Conservation (phyloP, 2,888 invertebrate genomes). For the Sinodicranocentrus sp. region DNA sequence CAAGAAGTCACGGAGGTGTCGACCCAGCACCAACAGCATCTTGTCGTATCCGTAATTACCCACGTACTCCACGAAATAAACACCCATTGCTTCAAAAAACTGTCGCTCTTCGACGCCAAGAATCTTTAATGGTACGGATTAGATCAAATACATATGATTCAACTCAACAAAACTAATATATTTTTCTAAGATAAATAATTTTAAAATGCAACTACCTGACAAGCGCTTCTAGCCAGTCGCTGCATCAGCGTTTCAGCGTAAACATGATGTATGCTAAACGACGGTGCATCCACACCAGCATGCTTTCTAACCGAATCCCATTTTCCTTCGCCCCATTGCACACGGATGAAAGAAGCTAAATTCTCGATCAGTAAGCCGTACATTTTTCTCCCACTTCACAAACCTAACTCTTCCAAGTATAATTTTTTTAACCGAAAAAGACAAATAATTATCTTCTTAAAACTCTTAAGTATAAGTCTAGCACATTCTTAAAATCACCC, state of each 20-base stretch:
- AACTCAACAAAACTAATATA: no score
- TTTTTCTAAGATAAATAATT: no score
- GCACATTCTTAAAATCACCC: no score
- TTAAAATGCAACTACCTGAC: no score
- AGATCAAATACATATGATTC: no score
- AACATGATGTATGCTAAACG: conserved; percentile 91
- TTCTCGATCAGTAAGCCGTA: conserved; percentile 97
- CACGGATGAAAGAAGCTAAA: conserved; percentile 93
- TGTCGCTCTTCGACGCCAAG: conserved; percentile 91
- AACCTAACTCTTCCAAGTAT: not conserved
- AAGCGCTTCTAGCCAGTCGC: conserved; percentile 90
- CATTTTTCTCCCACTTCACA: conserved; percentile 82
- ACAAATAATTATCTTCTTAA: no score
- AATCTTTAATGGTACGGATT: conserved; percentile 82
- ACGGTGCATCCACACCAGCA: conserved; percentile 92
- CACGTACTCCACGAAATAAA: conserved; percentile 95
- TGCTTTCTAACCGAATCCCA: conserved; percentile 94
- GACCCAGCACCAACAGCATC: conserved; percentile 91
- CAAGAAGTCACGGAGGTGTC: conserved; percentile 96
- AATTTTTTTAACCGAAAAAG: no score
- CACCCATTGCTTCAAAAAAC: conserved; percentile 96
- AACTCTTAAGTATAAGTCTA: no score
- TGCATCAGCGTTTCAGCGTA: conserved; percentile 94
- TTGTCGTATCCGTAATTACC: conserved; percentile 97
- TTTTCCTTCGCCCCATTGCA: conserved; percentile 94